Evolutionary conservation across 2,888 invertebrate species (phyloP).

Genomic region (Pammene fasciana): DNA sequence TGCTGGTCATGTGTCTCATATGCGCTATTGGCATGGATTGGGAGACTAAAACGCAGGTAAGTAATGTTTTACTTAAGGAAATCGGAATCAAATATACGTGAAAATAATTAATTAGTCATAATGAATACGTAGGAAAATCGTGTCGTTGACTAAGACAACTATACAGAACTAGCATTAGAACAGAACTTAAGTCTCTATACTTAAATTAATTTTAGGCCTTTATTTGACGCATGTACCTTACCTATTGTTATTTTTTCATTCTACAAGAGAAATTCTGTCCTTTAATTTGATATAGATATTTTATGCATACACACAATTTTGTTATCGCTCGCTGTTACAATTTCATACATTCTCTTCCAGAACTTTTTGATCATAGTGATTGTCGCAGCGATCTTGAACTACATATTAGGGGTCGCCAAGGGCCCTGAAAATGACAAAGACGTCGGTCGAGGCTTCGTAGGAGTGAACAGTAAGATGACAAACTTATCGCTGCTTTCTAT

Average conservation of each 20-base stretch:
- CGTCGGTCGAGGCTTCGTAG: conserved; percentile 89
- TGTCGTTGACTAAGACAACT: too few relatives aligned
- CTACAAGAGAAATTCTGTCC: too few relatives aligned
- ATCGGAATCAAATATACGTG: too few relatives aligned
- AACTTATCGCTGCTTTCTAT: background rate
- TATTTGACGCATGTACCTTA: too few relatives aligned
- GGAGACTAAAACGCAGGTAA: conserved; percentile 90
- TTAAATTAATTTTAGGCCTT: too few relatives aligned
- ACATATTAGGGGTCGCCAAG: conserved; percentile 90
- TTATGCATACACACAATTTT: too few relatives aligned
- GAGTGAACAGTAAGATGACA: conserved; percentile 87
- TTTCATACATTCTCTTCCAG: conserved; percentile 65
- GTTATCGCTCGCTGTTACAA: too few relatives aligned
- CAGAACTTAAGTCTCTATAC: too few relatives aligned
- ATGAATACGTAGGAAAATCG: too few relatives aligned
- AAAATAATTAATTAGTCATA: too few relatives aligned
- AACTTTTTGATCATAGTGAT: conserved; percentile 91
- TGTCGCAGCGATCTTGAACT: conserved; percentile 91
- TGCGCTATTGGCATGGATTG: conserved; percentile 95
- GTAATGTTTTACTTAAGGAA: background rate
- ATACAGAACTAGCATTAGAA: too few relatives aligned
- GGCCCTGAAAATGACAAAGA: conserved; percentile 84
- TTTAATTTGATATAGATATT: too few relatives aligned
- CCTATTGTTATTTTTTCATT: background rate
- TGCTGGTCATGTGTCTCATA: conserved; percentile 88